phyloP scores from a whole-genome alignment of 2,888 invertebrate genomes.

The Drosophila nigricruria region DNA sequence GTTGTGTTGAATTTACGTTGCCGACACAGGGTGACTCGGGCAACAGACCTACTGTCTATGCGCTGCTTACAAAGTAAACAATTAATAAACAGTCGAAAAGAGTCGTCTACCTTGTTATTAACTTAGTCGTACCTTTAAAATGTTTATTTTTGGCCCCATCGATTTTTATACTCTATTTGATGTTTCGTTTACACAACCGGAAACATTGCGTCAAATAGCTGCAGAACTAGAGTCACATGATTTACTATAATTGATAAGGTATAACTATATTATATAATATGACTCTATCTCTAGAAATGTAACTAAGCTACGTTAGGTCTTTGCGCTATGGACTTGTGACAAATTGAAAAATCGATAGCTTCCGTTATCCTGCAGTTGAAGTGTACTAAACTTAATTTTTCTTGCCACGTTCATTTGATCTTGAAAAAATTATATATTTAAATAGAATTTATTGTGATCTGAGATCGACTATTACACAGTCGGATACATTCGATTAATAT shows the following conservation, averaged over 20 bases:
- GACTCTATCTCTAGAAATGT: not conserved
- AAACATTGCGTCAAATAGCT: not conserved
- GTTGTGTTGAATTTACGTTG: not conserved
- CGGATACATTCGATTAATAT: not conserved
- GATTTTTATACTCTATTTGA: not conserved
- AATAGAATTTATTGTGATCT: not conserved
- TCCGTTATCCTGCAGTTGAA: not conserved
- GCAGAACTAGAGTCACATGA: not conserved
- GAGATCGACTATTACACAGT: not conserved
- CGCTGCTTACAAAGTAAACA: not conserved
- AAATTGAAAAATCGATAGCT: not conserved
- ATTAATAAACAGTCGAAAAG: not conserved
- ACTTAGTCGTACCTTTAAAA: not conserved
- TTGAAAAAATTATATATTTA: too few species aligned
- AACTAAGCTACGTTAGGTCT: not conserved
- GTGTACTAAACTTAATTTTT: too few species aligned
- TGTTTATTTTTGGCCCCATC: not conserved
- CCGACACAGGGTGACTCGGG: constrained; percentile 15
- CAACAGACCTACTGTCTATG: not conserved
- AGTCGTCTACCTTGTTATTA: not conserved
- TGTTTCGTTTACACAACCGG: not conserved
- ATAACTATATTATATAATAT: not conserved
- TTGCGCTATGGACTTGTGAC: not conserved
- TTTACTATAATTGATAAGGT: not conserved
- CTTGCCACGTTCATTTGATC: not conserved